A percentile compares a stretch with the other conserved stretches of the same genome.
Evolutionary conservation across 1,140 invertebrate genomes (phyloP).

Genomic region (Spodoptera litura): DNA sequence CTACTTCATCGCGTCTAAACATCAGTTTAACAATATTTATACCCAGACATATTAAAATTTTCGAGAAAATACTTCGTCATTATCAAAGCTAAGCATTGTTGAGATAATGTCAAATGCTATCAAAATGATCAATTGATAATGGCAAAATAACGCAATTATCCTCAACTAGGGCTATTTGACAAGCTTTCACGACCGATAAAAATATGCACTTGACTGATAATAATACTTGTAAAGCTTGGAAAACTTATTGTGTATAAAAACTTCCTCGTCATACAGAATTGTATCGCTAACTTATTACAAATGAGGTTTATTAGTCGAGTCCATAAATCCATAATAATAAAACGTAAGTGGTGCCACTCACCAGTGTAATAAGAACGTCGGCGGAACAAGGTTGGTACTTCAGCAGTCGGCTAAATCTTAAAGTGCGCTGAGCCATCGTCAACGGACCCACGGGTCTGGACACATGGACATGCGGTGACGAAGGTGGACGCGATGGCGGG

Average conservation of each 20-base stretch:
- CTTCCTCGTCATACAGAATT: background rate
- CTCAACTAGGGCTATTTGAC: conserved; percentile 9
- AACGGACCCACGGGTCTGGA: conserved; percentile 80
- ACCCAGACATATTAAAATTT: background rate
- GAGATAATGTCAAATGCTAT: conserved; percentile 23
- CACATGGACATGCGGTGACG: conserved; percentile 77
- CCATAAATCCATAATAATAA: conserved; percentile 11
- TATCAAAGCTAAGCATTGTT: background rate
- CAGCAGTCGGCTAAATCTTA: conserved; percentile 89
- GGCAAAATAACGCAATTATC: conserved; percentile 39
- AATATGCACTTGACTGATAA: conserved; percentile 33
- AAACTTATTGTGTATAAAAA: conserved; percentile 15
- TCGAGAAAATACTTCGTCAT: background rate
- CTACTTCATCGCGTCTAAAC: background rate
- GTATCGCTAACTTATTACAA: background rate
- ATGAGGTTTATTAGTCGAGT: conserved; percentile 1
- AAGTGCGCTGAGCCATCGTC: conserved; percentile 89
- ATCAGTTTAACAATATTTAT: background rate
- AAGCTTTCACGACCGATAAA: conserved; percentile 27
- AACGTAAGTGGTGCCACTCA: conserved; percentile 60
- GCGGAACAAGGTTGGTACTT: conserved; percentile 82
- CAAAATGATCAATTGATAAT: conserved; percentile 32
- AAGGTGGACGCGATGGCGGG: conserved; percentile 72
- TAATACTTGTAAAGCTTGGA: background rate
- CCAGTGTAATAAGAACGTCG: conserved; percentile 75